Evolutionary conservation across 2,113 vertebrate genomes (phyloP).

Genomic region (Elephas maximus): DNA sequence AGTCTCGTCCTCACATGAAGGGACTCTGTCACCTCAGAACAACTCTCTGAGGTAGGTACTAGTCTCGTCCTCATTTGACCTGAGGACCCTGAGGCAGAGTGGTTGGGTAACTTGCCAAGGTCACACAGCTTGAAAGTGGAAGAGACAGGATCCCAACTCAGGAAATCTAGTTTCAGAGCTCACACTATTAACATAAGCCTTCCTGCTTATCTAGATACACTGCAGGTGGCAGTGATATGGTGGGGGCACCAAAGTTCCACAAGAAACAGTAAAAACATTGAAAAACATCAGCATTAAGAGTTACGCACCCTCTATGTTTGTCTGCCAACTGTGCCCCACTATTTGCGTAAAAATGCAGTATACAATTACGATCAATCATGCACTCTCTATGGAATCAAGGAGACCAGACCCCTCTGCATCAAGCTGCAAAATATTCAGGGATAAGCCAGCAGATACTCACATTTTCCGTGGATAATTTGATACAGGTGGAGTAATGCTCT

Average conservation of each 20-base stretch:
- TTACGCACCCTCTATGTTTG: no score
- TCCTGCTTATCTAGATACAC: neutral
- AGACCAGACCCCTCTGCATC: neutral
- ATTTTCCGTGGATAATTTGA: slow-evolving; percentile 97
- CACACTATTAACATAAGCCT: neutral
- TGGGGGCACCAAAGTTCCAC: neutral
- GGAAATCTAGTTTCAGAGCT: neutral
- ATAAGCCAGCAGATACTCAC: slow-evolving; percentile 88
- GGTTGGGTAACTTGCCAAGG: neutral
- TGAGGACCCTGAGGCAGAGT: neutral
- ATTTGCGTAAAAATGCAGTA: no score
- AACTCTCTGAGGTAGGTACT: neutral
- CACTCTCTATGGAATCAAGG: neutral
- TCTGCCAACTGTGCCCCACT: no score
- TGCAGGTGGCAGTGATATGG: neutral
- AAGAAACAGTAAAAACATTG: neutral
- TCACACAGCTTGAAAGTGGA: neutral
- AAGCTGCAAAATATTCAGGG: neutral
- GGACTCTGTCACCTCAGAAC: neutral
- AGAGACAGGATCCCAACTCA: neutral
- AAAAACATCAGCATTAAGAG: neutral
- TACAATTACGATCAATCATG: rapidly evolving
- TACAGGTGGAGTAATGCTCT: slow-evolving; percentile 97
- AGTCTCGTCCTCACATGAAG: neutral
- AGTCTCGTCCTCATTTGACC: neutral